These are phyloP conservation scores for Oplegnathus fasciatus DNA, from an alignment of 2,113 vertebrate species.

Conservation along the genomic window DNA sequence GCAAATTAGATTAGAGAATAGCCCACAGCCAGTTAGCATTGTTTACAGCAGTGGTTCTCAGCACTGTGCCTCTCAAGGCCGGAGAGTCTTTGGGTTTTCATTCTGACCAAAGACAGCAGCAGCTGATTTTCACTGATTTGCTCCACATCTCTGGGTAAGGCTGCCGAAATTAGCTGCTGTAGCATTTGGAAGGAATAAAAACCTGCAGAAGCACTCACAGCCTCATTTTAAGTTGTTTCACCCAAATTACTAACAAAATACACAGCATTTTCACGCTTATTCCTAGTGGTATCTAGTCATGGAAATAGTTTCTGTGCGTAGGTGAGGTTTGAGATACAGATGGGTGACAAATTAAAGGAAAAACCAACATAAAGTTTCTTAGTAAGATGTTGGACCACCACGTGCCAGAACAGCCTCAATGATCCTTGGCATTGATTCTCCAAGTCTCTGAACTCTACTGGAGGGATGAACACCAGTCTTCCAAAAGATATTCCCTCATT, in stretches of 20 bases:
- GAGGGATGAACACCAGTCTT: too few species aligned
- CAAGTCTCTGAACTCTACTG: too few species aligned
- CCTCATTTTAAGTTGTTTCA: neutral
- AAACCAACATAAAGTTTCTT: too few species aligned
- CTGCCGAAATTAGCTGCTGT: neutral
- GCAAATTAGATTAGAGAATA: slow-evolving; percentile 58
- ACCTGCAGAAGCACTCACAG: neutral
- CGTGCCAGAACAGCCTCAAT: too few species aligned
- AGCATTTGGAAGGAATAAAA: neutral
- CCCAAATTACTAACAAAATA: neutral
- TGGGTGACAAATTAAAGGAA: too few species aligned
- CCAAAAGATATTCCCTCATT: too few species aligned
- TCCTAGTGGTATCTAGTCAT: neutral
- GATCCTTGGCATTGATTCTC: too few species aligned
- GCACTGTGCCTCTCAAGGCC: slow-evolving; percentile 19
- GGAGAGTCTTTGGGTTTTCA: neutral
- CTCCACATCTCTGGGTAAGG: slow-evolving; percentile 7
- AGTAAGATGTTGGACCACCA: too few species aligned
- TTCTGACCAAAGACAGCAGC: slow-evolving; percentile 11
- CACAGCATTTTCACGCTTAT: neutral
- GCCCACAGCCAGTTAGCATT: slow-evolving; percentile 39
- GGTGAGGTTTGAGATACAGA: neutral
- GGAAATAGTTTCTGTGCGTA: neutral
- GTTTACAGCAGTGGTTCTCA: slow-evolving; percentile 45
- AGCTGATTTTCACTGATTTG: slow-evolving; percentile 23